Conservation (phyloP, 2,113 vertebrate genomes). For the Sus scrofa region T2T-Sscrofa CM000828.6:74677001-74677500, state of each 20-base stretch:
- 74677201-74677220: background rate
- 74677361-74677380: background rate
- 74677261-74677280: background rate
- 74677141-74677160: background rate
- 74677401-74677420: background rate
- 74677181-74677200: background rate
- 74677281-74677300: too few relatives aligned
- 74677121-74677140: too few relatives aligned
- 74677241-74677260: background rate
- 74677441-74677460: background rate
- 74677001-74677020: background rate
- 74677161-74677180: background rate
- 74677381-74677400: background rate
- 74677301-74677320: background rate
- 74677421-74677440: background rate
- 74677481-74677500: background rate
- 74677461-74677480: background rate
- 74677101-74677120: background rate
- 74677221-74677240: background rate
- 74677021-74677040: accelerated
- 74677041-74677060: accelerated
- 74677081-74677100: background rate
- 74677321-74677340: background rate
- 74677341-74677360: background rate
- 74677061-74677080: background rate